Evolutionary conservation across 2,797 vertebrate genomes (phyloP).

Genomic region (Melanotaenia pygmaea): DNA sequence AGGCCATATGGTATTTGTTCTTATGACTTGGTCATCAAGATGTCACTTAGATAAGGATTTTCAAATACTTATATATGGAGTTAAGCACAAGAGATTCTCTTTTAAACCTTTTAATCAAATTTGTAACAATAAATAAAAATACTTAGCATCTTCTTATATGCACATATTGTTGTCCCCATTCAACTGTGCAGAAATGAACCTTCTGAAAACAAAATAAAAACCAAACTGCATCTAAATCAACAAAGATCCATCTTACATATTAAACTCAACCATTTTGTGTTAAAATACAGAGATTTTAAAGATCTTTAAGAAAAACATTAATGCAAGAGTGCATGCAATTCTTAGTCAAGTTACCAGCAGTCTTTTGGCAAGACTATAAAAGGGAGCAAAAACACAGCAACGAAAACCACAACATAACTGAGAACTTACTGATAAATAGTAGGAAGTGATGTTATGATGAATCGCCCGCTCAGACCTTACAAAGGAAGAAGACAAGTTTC

Average conservation of each 20-base stretch:
- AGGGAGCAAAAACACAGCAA: background rate
- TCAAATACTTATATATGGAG: too few relatives aligned
- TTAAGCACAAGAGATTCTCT: too few relatives aligned
- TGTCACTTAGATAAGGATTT: too few relatives aligned
- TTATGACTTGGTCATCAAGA: too few relatives aligned
- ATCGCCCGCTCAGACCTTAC: constrained; percentile 92
- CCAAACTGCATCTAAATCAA: too few relatives aligned
- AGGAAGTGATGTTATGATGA: constrained; percentile 96
- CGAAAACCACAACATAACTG: constrained; percentile 25
- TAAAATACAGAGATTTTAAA: too few relatives aligned
- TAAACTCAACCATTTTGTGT: too few relatives aligned
- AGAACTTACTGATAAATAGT: constrained; percentile 96
- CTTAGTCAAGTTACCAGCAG: background rate
- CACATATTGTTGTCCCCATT: background rate
- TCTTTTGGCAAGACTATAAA: background rate
- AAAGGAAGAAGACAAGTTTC: constrained; percentile 24
- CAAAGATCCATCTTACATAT: too few relatives aligned
- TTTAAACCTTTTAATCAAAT: background rate
- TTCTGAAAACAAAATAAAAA: background rate
- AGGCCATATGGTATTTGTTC: too few relatives aligned
- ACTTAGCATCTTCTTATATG: background rate
- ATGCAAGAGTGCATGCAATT: background rate
- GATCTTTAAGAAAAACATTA: background rate
- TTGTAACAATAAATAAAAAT: background rate
- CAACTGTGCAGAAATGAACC: background rate